Evolutionary conservation across 2,888 invertebrate species (phyloP), one percentile per base, ranked within the genome.

Genomic region (Portevinia maculata): DNA sequence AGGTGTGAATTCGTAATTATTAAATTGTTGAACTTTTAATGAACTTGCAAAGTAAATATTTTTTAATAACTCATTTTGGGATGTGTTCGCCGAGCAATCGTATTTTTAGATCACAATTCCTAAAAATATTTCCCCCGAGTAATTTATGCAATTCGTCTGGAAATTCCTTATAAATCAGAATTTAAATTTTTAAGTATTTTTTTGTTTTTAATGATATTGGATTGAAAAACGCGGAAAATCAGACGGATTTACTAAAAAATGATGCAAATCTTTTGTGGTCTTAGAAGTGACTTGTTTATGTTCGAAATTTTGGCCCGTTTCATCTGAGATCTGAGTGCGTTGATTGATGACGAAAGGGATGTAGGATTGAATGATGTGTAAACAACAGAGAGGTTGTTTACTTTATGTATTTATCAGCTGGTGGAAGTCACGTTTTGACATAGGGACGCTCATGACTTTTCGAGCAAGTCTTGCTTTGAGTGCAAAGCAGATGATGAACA

Each of bases 281-380:
- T 30, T 70, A 9, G 32, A 76, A 50, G 59, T 70, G 70, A 65
- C 76, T 65, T 76, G 76, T 81, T 81, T 81, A 76, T 39, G 15
- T 70, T 65, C 53, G 70, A 70, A 53, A 28, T 53, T 24, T 53
- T 71, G 48, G 59, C 46, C 39, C 69, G 46, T 81, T 81, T 81
- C 53, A 76, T 81, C 70, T 81, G 70, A 37, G 37, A 34, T 34
- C 37, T 37, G 3, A 13, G 15, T 39, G 39, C 39, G 39, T 13
- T 70, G 81, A 76, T 81, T 71, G 81, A 76, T 71, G 19, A 8
- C 34, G 4, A 11, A 3, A 15, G 7, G 13, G 13, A 15, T 8
- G 39, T 5, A 15, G 15, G 15, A 39, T 39, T 7, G 7, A 13
- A 15, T 15, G 13, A 7, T 0, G 6, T 3, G 7, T 9, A 8